Evolutionary conservation across 1,140 invertebrate genomes (phyloP), one percentile per base, ranked within the genome.

Genomic region (Lanistes nyassanus): DNA sequence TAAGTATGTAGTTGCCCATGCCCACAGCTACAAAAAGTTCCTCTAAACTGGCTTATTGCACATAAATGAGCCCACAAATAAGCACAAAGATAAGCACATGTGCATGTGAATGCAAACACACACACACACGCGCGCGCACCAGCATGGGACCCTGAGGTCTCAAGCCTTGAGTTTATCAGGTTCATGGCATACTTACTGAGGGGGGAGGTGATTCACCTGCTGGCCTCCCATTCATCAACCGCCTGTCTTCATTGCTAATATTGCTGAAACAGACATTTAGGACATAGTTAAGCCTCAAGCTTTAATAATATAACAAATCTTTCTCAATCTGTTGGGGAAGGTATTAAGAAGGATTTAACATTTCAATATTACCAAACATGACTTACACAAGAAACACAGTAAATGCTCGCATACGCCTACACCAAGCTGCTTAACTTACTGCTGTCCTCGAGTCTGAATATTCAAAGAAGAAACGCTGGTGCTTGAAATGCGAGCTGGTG

Each of bases 201-300:
- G 77, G 77, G 23, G 76, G 76, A 19, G 77, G 77, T 56, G 77
- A 78, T 2, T 78, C 77, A 56, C 69, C 74, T 0, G n/a, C 21
- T 23, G 56, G 72, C 13, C 3, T 29, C 5, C 21, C 31, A 31
- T 60, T 72, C 56, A 72, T 72, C 23, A 60, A 29, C 7, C 51
- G 70, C 36, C 65, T 36, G 36, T 73, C 71, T 31, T 67, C 51
- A 21, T 58, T 42, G 31, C 58, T 68, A 55, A 42, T 56, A 6
- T 13, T 47, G 47, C 75, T 76, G 19, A 53, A 42, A 69, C n/a
- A 55, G 13, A 55, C 9, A 42, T 26, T 36, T 68, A 47, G 11
- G n/a, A 68, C 0, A 68, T n/a, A 42, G 23, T 0, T 42, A 23
- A 19, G 34, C 37, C 4, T 39, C 23, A 68, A 21, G 19, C 42